Conservation (phyloP, 2,113 vertebrate species). For the Platycercus adscitus region DNA sequence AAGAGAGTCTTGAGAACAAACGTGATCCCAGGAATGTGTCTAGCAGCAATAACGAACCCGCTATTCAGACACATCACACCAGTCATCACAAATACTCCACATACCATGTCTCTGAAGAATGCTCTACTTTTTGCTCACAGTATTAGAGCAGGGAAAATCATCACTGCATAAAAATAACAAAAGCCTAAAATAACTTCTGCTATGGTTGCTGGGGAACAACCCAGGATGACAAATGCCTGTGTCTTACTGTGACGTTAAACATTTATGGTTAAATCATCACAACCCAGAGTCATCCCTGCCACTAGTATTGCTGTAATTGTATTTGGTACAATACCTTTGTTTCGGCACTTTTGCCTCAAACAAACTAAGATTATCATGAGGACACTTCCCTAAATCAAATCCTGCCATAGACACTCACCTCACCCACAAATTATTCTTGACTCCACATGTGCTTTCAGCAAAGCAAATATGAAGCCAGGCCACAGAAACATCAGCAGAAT, state of each 20-base stretch:
- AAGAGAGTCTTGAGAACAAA: not conserved
- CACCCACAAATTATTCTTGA: not conserved
- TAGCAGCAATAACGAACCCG: not conserved
- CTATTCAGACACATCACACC: not conserved
- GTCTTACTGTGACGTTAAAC: not conserved
- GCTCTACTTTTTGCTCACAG: not conserved
- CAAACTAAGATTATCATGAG: not conserved
- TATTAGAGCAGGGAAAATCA: not conserved
- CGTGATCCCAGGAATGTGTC: rapidly evolving
- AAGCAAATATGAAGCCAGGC: not conserved
- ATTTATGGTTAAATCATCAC: not conserved
- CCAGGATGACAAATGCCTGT: rapidly evolving
- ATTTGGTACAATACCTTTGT: not conserved
- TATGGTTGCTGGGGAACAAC: not conserved
- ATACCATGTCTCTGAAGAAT: not conserved
- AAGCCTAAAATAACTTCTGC: not conserved
- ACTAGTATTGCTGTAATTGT: not conserved
- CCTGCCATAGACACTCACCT: not conserved
- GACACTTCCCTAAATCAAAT: not conserved
- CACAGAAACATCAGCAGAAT: not conserved
- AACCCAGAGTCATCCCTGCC: not conserved
- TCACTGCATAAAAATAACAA: not conserved
- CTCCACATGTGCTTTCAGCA: not conserved
- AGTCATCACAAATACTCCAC: not conserved
- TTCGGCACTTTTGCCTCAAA: not conserved